A percentile compares a stretch with the other conserved stretches of the same genome.
These are phyloP conservation scores for Vulpes ferrilata DNA, from an alignment of 2,113 vertebrate genomes.

Conservation along the genomic window DNA sequence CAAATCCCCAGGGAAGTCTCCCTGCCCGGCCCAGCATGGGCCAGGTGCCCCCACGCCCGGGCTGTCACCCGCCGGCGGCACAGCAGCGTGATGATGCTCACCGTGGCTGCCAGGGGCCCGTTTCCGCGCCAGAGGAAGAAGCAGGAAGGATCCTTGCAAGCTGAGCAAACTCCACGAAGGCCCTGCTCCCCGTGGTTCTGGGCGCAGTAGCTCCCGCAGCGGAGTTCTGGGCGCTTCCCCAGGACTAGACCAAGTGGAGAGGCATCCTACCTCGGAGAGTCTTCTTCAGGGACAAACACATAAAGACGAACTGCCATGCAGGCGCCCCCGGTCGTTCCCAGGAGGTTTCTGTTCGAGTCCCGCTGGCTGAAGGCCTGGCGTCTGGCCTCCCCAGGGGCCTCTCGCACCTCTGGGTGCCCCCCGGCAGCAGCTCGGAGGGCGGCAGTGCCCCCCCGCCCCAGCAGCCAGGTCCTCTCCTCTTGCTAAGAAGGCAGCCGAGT, in stretches of 20 bases:
- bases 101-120: neutral
- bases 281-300: constrained; percentile 4
- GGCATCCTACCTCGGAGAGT: neutral
- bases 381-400: neutral
- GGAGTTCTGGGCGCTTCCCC: neutral
- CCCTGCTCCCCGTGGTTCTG: no score
- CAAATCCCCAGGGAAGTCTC: neutral
- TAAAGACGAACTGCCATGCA: neutral
- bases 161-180: neutral
- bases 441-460: neutral
- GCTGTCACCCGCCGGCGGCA: neutral
- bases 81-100: neutral
- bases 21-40: neutral
- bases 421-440: no score
- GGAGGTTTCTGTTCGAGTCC: neutral
- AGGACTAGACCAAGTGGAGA: neutral
- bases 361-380: neutral
- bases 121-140: neutral
- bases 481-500: neutral
- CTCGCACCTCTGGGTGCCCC: neutral
- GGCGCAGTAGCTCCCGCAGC: no score
- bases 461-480: neutral
- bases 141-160: neutral
- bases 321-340: neutral
- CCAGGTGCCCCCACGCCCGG: no score